A percentile compares a stretch with the other conserved stretches of the same genome.
Evolutionary conservation across 2,113 vertebrate species (phyloP).

Genomic region (Rhinogobius similis): DNA sequence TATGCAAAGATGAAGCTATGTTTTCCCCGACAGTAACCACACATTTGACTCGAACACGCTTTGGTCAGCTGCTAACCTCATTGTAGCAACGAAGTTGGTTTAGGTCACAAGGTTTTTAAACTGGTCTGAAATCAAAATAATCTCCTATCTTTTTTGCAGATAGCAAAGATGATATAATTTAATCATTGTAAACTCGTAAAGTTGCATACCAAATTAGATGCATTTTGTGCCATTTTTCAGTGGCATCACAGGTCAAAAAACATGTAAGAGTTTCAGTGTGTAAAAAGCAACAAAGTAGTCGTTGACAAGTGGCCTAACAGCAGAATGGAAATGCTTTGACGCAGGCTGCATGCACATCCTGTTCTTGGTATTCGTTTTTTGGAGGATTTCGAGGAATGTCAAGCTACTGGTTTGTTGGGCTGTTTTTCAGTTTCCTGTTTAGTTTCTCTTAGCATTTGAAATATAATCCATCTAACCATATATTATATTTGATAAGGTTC

Average conservation of each 20-base stretch:
- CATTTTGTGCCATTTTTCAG: constrained; percentile 2
- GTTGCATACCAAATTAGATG: background rate
- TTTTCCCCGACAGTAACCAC: constrained; percentile 58
- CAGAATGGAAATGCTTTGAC: constrained; percentile 64
- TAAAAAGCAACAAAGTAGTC: constrained; percentile 50
- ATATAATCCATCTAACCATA: constrained; percentile 1
- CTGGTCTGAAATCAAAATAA: constrained; percentile 4
- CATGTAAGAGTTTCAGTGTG: constrained; percentile 19
- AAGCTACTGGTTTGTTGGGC: constrained; percentile 52
- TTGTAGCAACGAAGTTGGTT: constrained; percentile 30
- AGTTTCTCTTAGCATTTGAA: constrained; percentile 19
- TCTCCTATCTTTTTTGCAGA: constrained; percentile 6
- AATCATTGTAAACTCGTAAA: background rate
- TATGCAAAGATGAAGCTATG: constrained; percentile 16
- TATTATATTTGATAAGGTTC: background rate
- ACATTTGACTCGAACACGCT: constrained; percentile 47
- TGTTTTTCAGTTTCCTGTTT: constrained; percentile 52
- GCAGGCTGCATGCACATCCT: constrained; percentile 61
- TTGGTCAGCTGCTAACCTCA: constrained; percentile 52
- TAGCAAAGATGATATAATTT: background rate
- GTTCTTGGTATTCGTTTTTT: constrained; percentile 76
- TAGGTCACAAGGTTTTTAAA: constrained; percentile 17
- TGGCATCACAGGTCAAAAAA: constrained; percentile 27
- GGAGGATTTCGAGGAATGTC: constrained; percentile 77
- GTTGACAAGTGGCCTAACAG: constrained; percentile 53